Percentiles rank a stretch among this genome's conserved stretches.
Conservation (phyloP, 2,888 invertebrate species). For the Adela reaumurella region DNA sequence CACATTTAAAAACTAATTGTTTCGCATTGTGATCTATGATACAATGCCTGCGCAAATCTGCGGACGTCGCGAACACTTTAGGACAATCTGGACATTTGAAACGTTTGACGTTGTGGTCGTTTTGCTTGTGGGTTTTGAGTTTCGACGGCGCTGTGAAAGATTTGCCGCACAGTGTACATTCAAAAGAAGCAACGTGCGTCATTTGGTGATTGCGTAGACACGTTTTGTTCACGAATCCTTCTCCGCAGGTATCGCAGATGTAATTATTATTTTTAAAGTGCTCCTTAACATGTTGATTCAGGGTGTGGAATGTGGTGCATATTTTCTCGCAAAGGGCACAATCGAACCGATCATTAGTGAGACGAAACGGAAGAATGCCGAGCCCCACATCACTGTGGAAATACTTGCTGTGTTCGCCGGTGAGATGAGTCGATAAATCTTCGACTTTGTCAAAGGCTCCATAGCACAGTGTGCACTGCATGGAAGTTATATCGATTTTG, state of each 20-base stretch:
- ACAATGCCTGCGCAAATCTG: too few species aligned
- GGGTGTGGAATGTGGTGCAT: conserved; percentile 1
- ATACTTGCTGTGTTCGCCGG: conserved; percentile 7
- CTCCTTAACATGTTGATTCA: conserved; percentile 13
- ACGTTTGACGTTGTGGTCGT: background rate
- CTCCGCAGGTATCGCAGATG: conserved; percentile 33
- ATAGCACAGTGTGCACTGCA: background rate
- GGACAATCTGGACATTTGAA: background rate
- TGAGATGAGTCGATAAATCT: background rate
- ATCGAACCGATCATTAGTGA: conserved; percentile 12
- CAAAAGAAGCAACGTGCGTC: background rate
- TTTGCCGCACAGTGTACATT: conserved; percentile 1
- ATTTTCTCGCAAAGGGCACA: conserved; percentile 2
- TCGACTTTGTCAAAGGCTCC: background rate
- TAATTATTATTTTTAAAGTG: too few species aligned
- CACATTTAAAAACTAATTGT: conserved; percentile 26
- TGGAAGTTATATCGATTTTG: background rate
- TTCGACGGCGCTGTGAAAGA: background rate
- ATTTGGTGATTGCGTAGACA: background rate
- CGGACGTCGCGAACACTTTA: too few species aligned
- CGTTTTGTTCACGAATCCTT: conserved; percentile 18
- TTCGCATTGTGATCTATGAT: too few species aligned
- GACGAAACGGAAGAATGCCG: conserved; percentile 27
- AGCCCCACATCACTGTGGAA: conserved; percentile 21
- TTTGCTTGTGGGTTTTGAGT: background rate